Conservation (phyloP, 2,888 invertebrate species). For the Sinhomidia bicolor region DNA sequence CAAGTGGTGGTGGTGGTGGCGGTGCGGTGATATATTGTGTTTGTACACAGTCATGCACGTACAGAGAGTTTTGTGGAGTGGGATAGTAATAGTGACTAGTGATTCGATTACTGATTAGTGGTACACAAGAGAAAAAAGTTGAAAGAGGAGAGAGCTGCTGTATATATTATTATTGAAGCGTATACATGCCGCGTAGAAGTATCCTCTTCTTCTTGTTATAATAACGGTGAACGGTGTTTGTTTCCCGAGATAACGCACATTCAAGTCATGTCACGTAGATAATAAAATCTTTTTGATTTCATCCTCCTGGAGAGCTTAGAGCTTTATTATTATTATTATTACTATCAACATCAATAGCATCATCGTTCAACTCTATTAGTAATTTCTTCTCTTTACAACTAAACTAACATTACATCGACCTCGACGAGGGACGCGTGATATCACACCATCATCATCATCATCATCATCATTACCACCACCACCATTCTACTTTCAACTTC, state of each 20-base stretch:
- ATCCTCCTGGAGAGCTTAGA: slow-evolving; percentile 47
- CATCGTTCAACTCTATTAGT: no score
- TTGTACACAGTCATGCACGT: background rate
- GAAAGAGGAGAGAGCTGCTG: background rate
- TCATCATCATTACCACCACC: no score
- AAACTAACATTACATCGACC: background rate
- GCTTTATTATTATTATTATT: slow-evolving; percentile 2
- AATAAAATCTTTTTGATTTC: slow-evolving; percentile 23
- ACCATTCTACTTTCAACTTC: background rate
- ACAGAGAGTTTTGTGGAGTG: background rate
- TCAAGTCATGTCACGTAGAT: slow-evolving; percentile 60
- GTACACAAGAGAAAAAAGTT: background rate
- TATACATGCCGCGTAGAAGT: no score
- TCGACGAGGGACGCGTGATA: background rate
- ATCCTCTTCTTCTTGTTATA: no score
- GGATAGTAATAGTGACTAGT: no score
- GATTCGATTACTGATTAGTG: slow-evolving; percentile 53
- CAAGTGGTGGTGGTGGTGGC: slow-evolving; percentile 47
- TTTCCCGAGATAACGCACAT: background rate
- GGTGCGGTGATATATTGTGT: background rate
- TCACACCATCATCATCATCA: background rate
- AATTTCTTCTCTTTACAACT: background rate
- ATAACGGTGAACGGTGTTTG: background rate
- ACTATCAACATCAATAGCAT: no score
- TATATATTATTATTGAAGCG: background rate